phyloP scores from a whole-genome alignment of 37 sponge, comb jelly and placozoan genomes.

The Agelas oroides region DNA sequence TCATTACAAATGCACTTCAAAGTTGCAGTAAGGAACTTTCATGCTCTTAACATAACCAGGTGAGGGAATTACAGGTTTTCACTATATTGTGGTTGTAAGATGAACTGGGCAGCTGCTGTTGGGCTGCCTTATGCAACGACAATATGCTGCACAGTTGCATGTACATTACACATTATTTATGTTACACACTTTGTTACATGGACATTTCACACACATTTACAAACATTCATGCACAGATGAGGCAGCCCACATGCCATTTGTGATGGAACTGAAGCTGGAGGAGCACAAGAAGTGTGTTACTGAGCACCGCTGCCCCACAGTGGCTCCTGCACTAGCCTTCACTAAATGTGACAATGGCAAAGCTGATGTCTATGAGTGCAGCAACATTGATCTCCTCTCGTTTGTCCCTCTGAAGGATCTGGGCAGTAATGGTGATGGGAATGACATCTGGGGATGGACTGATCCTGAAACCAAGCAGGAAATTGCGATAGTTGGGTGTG shows the following conservation, averaged over 20 bases:
- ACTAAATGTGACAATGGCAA: slow-evolving; percentile 51
- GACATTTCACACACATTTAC: too few relatives aligned
- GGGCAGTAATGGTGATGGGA: slow-evolving; percentile 57
- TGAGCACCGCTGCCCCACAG: slow-evolving; percentile 43
- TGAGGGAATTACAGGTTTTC: too few relatives aligned
- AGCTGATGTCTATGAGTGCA: slow-evolving; percentile 75
- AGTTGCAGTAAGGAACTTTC: too few relatives aligned
- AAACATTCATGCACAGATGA: slow-evolving; percentile 19
- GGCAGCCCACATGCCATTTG: slow-evolving; percentile 50
- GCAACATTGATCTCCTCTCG: slow-evolving; percentile 69
- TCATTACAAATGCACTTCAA: too few relatives aligned
- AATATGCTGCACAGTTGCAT: too few relatives aligned
- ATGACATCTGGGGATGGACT: slow-evolving; percentile 88
- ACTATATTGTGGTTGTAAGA: too few relatives aligned
- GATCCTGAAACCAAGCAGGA: slow-evolving; percentile 67
- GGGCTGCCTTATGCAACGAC: too few relatives aligned
- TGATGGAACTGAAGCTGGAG: slow-evolving; percentile 63
- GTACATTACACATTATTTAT: too few relatives aligned
- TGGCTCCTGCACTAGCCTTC: not conserved
- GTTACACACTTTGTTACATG: too few relatives aligned
- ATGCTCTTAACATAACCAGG: too few relatives aligned
- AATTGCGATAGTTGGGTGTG: slow-evolving; percentile 71
- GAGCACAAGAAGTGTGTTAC: slow-evolving; percentile 42
- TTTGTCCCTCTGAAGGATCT: slow-evolving; percentile 57
- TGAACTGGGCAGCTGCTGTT: too few relatives aligned